Conservation (phyloP, 2,797 vertebrate species). For the Notamacropus eugenii region DNA sequence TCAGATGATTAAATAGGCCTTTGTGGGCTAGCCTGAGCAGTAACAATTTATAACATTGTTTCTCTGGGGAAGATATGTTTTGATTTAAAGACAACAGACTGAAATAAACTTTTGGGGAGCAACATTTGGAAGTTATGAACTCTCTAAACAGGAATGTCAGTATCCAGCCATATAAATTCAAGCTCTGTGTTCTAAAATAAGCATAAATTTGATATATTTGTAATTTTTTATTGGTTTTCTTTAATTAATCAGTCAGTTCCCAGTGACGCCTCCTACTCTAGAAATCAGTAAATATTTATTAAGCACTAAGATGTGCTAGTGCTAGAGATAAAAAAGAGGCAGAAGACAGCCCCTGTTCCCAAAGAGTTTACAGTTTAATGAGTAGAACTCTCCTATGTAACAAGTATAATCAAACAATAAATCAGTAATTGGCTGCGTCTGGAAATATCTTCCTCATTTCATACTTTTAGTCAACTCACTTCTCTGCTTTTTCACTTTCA, state of each 20-base stretch:
- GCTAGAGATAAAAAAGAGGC: background rate
- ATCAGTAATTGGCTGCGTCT: background rate
- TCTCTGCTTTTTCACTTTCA: background rate
- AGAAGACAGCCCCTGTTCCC: background rate
- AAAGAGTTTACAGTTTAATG: background rate
- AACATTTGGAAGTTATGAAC: background rate
- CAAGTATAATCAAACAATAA: background rate
- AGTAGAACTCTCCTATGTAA: background rate
- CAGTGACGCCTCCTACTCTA: background rate
- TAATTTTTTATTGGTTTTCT: background rate
- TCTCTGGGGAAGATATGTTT: background rate
- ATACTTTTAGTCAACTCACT: background rate
- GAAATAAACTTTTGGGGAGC: background rate
- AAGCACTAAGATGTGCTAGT: background rate
- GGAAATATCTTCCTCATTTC: background rate
- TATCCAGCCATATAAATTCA: background rate
- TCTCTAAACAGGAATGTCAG: background rate
- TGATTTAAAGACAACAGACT: background rate
- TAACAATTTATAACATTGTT: background rate
- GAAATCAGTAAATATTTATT: background rate
- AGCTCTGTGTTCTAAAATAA: background rate
- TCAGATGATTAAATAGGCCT: background rate
- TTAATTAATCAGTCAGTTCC: background rate
- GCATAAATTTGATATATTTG: background rate
- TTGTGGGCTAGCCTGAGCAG: background rate